Evolutionary conservation across 2,113 vertebrate species (phyloP).

Genomic region (Otus sunia): DNA sequence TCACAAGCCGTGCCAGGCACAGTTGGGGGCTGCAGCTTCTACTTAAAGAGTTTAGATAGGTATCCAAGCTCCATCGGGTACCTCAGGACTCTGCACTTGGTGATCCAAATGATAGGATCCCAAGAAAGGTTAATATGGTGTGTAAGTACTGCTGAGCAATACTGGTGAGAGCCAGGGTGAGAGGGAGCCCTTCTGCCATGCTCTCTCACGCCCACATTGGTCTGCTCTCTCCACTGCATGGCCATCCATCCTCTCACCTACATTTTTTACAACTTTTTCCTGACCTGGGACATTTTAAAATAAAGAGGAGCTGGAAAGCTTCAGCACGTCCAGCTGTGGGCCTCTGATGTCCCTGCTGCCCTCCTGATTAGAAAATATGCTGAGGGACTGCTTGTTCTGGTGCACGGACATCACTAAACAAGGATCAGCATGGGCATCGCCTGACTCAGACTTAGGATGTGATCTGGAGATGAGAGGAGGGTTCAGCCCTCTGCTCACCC

Average conservation of each 20-base stretch:
- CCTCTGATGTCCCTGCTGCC: neutral
- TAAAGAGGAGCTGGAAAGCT: neutral
- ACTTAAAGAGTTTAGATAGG: neutral
- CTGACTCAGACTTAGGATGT: neutral
- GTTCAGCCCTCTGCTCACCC: neutral
- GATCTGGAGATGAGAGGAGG: neutral
- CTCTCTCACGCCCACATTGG: accelerated
- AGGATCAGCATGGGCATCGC: neutral
- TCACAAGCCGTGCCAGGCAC: accelerated
- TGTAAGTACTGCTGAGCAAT: neutral
- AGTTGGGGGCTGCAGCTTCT: neutral
- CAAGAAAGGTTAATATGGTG: neutral
- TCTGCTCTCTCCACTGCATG: neutral
- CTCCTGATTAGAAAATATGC: neutral
- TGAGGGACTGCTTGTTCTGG: neutral
- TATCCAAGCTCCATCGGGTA: neutral
- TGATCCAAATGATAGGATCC: neutral
- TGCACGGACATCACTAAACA: accelerated
- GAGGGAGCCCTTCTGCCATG: neutral
- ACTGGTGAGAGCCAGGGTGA: neutral
- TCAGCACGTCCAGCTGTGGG: neutral
- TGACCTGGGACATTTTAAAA: neutral
- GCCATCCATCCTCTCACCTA: neutral
- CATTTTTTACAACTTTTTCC: neutral
- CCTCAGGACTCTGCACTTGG: neutral